Evolutionary conservation across 2,888 invertebrate genomes (phyloP).

Genomic region (Lissonota sp.): DNA sequence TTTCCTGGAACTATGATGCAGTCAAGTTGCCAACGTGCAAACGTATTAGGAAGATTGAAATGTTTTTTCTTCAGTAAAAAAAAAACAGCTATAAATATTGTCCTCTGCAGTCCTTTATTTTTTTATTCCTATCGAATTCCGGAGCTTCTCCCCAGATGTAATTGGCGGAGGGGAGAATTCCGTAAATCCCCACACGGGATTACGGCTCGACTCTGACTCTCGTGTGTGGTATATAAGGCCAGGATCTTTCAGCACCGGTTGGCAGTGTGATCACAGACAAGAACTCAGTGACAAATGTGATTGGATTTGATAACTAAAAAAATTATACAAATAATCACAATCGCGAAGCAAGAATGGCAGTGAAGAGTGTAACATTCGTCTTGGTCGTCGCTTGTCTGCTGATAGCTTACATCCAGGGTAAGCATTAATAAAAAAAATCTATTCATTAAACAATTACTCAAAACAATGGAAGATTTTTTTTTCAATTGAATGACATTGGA

Average conservation of each 20-base stretch:
- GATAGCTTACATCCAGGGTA: constrained; percentile 61
- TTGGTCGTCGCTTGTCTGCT: constrained; percentile 56
- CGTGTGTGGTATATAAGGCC: constrained; percentile 69
- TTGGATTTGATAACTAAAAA: not conserved
- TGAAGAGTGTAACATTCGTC: constrained; percentile 59
- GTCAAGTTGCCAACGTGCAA: not conserved
- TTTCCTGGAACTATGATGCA: not conserved
- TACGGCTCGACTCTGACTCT: constrained; percentile 66
- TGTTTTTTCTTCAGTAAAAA: not conserved
- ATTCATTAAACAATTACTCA: not conserved
- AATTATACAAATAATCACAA: not conserved
- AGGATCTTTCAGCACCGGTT: constrained; percentile 54
- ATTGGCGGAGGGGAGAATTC: constrained; percentile 63
- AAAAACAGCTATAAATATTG: constrained; percentile 6
- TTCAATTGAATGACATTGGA: not conserved
- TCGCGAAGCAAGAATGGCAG: constrained; percentile 57
- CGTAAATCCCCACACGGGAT: constrained; percentile 67
- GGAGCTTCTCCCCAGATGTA: constrained; percentile 37
- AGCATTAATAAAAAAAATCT: constrained; percentile 27
- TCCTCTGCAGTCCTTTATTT: constrained; percentile 14
- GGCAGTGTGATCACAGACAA: constrained; percentile 56
- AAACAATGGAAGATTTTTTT: not conserved
- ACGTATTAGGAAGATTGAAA: not conserved
- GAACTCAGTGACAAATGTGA: constrained; percentile 39
- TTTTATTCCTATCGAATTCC: constrained; percentile 46